These are phyloP conservation scores for Fringilla coelebs DNA, from an alignment of 2,797 vertebrate species.

Conservation along the genomic window DNA sequence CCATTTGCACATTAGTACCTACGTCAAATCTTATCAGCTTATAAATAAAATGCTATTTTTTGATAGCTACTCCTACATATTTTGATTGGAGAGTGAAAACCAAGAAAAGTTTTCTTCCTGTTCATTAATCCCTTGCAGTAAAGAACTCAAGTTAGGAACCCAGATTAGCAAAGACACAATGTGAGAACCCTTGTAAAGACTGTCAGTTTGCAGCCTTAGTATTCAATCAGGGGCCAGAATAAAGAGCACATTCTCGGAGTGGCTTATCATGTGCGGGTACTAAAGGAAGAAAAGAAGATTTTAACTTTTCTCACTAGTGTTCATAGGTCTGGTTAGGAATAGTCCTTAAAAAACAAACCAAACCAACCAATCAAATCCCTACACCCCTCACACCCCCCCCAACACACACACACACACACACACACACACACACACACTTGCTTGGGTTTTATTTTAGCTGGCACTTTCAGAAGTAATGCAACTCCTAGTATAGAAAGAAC, in stretches of 20 bases:
- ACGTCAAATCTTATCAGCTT: not conserved
- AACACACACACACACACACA: no score
- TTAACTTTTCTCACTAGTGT: not conserved
- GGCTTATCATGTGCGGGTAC: not conserved
- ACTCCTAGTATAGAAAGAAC: not conserved
- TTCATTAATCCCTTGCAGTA: not conserved
- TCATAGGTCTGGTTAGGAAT: not conserved
- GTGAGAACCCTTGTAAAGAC: not conserved
- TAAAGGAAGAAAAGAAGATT: not conserved
- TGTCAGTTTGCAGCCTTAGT: not conserved
- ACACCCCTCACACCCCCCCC: fast-evolving
- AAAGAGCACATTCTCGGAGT: not conserved
- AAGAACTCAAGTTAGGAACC: not conserved
- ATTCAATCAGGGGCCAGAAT: not conserved
- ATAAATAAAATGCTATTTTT: not conserved
- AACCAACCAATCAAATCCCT: not conserved
- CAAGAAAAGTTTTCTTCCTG: not conserved
- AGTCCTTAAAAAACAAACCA: not conserved
- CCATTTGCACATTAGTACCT: not conserved
- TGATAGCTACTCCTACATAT: not conserved
- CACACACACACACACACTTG: no score
- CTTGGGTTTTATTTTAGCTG: not conserved
- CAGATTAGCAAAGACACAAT: not conserved
- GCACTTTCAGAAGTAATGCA: not conserved
- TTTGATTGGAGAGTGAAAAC: not conserved